These are phyloP conservation scores for Sebastes fasciatus DNA, from an alignment of 2,113 vertebrate genomes.

Conservation along the genomic window DNA sequence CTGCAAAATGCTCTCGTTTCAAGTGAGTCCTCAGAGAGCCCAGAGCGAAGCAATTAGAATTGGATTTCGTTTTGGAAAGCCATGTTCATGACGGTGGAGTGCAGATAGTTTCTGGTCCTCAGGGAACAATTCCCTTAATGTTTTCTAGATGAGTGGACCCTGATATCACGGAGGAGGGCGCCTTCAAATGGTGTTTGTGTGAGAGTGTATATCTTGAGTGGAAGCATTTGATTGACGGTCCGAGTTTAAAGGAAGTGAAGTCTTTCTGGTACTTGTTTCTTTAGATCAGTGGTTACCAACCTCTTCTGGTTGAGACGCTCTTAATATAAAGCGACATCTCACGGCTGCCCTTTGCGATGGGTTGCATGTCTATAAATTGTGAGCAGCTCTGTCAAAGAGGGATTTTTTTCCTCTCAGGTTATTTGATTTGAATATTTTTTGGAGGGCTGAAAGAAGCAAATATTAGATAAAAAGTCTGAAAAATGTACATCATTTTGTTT, in stretches of 20 bases:
- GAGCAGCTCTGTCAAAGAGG: background rate
- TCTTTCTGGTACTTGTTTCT: too few relatives aligned
- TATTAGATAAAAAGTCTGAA: background rate
- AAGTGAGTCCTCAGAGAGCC: constrained; percentile 48
- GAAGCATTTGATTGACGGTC: constrained; percentile 8
- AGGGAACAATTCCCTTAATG: constrained; percentile 62
- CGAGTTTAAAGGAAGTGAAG: background rate
- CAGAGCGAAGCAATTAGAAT: constrained; percentile 58
- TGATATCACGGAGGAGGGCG: constrained; percentile 25
- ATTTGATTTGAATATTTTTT: background rate
- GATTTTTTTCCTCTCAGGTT: too few relatives aligned
- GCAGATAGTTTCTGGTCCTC: constrained; percentile 59
- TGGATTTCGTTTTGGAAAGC: constrained; percentile 65
- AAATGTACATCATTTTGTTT: background rate
- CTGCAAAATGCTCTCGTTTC: constrained; percentile 63
- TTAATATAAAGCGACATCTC: background rate
- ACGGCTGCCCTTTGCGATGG: too few relatives aligned
- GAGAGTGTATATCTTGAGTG: background rate
- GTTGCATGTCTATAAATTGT: background rate
- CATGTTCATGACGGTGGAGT: constrained; percentile 30
- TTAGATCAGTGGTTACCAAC: background rate
- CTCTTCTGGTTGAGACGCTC: too few relatives aligned
- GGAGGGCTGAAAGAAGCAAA: background rate
- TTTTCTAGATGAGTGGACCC: constrained; percentile 54
- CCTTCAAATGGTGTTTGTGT: constrained; percentile 6